Base-by-base conservation (phyloP, 2,888 invertebrate genomes). In the Cataglyphis cursor region DNA sequence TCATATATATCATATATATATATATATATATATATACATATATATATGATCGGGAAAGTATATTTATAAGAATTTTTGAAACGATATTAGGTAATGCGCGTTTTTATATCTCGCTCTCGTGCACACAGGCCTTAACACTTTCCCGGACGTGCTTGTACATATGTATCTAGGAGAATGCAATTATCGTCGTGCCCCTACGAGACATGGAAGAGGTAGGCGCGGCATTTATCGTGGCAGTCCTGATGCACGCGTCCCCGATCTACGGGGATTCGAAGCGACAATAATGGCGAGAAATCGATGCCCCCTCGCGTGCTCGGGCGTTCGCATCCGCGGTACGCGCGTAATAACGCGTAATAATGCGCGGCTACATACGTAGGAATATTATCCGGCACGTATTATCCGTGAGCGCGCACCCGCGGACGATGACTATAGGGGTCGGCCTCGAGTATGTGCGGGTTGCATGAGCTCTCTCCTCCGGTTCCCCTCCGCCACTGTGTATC, bases 301-400 rank as follows among this genome's bases (percentile, higher is more conserved):
- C 85, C 83, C 86, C 84, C 83, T 84, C 59, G 84, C 74, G 87
- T 64, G 66, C 68, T 62, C 66, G 24, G 31, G 54, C 83, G 85
- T 76, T 70, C 86, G 84, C 83, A 68, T 80, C 74, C 72, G 75
- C 75, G 62, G 86, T 68, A 81, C 82, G 88, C 82, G 88, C 82
- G 85, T 85, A 90, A 89, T 91, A 91, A 91, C 83, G 87, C 89
- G 91, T 89, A 90, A 91, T 91, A 91, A 91, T 91, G 87, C 88
- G 82, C 80, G 80, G 81, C 83, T 89, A 89, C 90, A 87, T 89
- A 88, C 89, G 87, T 87, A 88, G 72, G 87, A 89, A 88, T 89
- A 90, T 89, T 91, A 91, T 90, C 88, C 87, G 85, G 18, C 83
- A 84, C 85, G 83, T 86, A 90, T 81, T 83, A 81, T 78, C 80